Evolutionary conservation across 2,113 vertebrate species (phyloP).

Genomic region (Rousettus leschenaultii): DNA sequence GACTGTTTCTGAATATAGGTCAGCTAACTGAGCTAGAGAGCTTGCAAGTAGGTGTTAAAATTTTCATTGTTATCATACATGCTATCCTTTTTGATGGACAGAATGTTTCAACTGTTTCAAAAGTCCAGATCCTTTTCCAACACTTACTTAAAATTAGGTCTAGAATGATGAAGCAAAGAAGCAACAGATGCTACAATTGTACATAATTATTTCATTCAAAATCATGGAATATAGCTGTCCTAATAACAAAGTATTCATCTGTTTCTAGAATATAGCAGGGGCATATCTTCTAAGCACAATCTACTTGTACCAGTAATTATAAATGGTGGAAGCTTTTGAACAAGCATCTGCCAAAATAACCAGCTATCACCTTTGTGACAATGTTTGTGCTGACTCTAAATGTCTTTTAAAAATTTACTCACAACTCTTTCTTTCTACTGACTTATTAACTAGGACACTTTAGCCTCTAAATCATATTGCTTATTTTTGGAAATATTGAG

Average conservation of each 20-base stretch:
- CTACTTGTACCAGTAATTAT: neutral
- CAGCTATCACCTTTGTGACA: neutral
- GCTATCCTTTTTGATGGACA: neutral
- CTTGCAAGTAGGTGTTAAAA: neutral
- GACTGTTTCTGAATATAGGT: neutral
- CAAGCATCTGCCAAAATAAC: neutral
- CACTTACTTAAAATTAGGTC: neutral
- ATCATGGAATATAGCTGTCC: neutral
- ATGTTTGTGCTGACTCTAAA: neutral
- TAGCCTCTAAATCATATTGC: neutral
- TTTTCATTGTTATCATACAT: neutral
- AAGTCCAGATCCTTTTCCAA: neutral
- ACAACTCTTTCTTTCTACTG: neutral
- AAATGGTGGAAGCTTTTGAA: neutral
- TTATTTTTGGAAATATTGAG: slow-evolving; percentile 17
- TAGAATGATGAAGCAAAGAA: slow-evolving; percentile 1
- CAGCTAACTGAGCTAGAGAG: neutral
- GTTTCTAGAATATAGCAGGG: neutral
- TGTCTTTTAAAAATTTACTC: neutral
- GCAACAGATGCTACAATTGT: neutral
- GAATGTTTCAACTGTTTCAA: neutral
- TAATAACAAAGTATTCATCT: neutral
- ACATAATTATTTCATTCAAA: neutral
- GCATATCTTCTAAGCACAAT: neutral
- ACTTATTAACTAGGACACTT: neutral